Evolutionary conservation across 2,888 invertebrate genomes (phyloP).

Genomic region (Clistopyga incitator): DNA sequence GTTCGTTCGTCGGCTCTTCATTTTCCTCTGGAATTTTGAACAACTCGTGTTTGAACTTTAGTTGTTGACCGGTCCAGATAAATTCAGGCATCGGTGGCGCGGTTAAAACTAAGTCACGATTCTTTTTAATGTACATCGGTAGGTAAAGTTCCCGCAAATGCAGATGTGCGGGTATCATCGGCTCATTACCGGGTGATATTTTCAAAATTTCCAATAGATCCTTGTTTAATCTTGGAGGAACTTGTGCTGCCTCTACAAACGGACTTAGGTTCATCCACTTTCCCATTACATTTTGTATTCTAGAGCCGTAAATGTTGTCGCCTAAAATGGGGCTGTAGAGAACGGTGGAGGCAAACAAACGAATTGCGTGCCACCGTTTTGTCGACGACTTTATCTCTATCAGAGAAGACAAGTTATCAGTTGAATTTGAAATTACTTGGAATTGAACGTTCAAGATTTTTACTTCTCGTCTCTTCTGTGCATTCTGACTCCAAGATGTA

Average conservation of each 20-base stretch:
- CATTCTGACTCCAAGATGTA: conserved; percentile 68
- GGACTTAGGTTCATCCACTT: conserved; percentile 78
- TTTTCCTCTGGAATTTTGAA: conserved; percentile 24
- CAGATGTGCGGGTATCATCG: conserved; percentile 80
- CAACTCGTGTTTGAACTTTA: conserved; percentile 73
- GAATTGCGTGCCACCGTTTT: conserved; percentile 78
- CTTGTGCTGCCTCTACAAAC: conserved; percentile 72
- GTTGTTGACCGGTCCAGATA: conserved; percentile 79
- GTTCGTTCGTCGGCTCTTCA: not conserved
- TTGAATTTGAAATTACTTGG: conserved; percentile 74
- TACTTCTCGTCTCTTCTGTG: conserved; percentile 66
- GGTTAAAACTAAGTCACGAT: conserved; percentile 74
- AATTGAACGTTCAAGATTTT: conserved; percentile 74
- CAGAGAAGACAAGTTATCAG: conserved; percentile 75
- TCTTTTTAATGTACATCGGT: conserved; percentile 67
- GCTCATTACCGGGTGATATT: conserved; percentile 70
- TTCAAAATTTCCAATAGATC: conserved; percentile 71
- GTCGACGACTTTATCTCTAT: conserved; percentile 79
- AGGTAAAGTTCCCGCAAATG: conserved; percentile 78
- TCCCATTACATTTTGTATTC: conserved; percentile 79
- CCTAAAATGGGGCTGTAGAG: conserved; percentile 82
- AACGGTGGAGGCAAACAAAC: conserved; percentile 80
- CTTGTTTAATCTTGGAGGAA: conserved; percentile 70
- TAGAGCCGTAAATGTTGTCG: conserved; percentile 80
- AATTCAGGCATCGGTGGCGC: conserved; percentile 80